Conservation (phyloP, 2,888 invertebrate species). For the Biston stratarius region DNA sequence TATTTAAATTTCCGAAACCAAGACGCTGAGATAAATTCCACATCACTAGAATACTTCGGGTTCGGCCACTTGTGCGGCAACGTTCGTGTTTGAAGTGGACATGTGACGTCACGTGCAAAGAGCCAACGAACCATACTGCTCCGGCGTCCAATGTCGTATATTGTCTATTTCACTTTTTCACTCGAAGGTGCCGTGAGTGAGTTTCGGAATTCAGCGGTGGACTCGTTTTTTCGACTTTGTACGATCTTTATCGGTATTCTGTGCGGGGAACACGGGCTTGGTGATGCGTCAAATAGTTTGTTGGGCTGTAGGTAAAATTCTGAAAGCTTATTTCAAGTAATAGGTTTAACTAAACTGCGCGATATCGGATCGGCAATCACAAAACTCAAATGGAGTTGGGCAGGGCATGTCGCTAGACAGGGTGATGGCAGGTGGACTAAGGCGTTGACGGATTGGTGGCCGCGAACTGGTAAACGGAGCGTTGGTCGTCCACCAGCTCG, state of each 20-base stretch:
- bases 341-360: too few relatives aligned
- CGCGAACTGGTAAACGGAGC: too few relatives aligned
- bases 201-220: constrained; percentile 25
- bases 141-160: constrained; percentile 35
- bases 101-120: constrained; percentile 39
- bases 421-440: too few relatives aligned
- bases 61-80: constrained; percentile 39
- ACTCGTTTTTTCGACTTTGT: constrained; percentile 20
- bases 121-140: constrained; percentile 39
- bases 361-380: too few relatives aligned
- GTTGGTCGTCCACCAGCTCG: too few relatives aligned
- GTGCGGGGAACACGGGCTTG: background rate
- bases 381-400: too few relatives aligned
- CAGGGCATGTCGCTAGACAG: too few relatives aligned
- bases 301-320: too few relatives aligned
- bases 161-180: constrained; percentile 36
- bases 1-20: background rate
- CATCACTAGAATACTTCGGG: constrained; percentile 31
- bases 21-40: constrained; percentile 17
- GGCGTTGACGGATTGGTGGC: too few relatives aligned
- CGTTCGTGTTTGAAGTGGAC: constrained; percentile 35
- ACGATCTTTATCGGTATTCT: constrained; percentile 14
- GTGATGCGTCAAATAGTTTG: background rate
- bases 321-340: too few relatives aligned
- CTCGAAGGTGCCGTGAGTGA: constrained; percentile 35